phyloP scores from a whole-genome alignment of 2,113 vertebrate species.

The Chionodraco myersi region DNA sequence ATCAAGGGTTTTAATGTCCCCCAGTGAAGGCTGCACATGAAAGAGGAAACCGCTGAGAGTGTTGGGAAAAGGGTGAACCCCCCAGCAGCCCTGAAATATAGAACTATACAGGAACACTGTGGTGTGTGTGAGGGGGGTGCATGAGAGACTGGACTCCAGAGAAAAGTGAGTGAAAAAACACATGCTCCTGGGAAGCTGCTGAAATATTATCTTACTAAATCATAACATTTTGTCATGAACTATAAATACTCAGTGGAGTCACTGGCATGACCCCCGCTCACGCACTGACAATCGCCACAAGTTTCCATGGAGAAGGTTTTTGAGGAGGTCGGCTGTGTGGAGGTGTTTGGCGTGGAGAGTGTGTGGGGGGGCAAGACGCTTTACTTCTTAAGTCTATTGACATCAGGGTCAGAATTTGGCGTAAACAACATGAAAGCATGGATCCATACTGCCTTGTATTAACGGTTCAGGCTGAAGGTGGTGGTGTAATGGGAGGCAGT shows the following conservation, averaged over 20 bases:
- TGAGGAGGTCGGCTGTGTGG: slow-evolving; percentile 68
- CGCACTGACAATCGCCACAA: slow-evolving; percentile 80
- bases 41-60: slow-evolving; percentile 46
- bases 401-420: too few relatives aligned
- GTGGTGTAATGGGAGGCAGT: too few relatives aligned
- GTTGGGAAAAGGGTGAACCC: slow-evolving; percentile 63
- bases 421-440: too few relatives aligned
- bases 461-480: too few relatives aligned
- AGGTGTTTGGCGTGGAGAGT: slow-evolving; percentile 46
- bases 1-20: slow-evolving; percentile 42
- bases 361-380: not conserved
- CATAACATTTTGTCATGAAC: slow-evolving; percentile 82
- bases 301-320: slow-evolving; percentile 83
- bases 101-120: slow-evolving; percentile 54
- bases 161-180: slow-evolving; percentile 78
- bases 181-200: slow-evolving; percentile 80
- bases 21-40: slow-evolving; percentile 26
- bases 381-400: too few relatives aligned
- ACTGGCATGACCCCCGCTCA: slow-evolving; percentile 60
- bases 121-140: slow-evolving; percentile 34
- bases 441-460: too few relatives aligned
- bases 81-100: slow-evolving; percentile 32
- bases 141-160: slow-evolving; percentile 38
- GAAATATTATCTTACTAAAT: slow-evolving; percentile 85
- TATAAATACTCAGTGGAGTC: slow-evolving; percentile 83